A percentile compares a stretch with the other conserved stretches of the same genome.
Conservation (phyloP, 2,888 invertebrate species). For the Orchestes rusci region DNA sequence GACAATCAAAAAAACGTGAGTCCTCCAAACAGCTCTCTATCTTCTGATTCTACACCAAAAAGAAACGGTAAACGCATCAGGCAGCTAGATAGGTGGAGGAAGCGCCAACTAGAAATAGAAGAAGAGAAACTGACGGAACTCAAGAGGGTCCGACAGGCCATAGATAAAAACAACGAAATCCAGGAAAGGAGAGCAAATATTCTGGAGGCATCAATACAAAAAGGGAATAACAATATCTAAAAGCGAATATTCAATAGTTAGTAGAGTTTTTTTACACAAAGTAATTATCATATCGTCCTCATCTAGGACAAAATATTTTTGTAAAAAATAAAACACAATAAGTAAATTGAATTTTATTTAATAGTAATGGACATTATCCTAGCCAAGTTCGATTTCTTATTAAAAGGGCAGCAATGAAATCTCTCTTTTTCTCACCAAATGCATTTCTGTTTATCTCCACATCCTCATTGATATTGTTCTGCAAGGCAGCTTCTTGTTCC, state of each 20-base stretch:
- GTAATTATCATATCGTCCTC: no score
- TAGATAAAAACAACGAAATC: conserved; percentile 7
- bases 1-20: conserved; percentile 2
- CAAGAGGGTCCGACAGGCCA: conserved; percentile 3
- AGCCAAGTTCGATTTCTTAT: neutral
- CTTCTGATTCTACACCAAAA: conserved; percentile 4
- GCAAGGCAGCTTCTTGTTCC: neutral
- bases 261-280: no score
- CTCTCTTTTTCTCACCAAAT: neutral
- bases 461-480: neutral
- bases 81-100: conserved; percentile 4
- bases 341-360: no score
- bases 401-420: neutral
- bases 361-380: no score
- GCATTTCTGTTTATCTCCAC: neutral
- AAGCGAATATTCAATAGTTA: no score
- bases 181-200: conserved; percentile 4
- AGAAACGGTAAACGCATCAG: neutral
- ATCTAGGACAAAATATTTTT: no score
- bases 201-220: neutral
- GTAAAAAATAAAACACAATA: no score
- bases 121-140: conserved; percentile 6
- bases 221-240: no score
- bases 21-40: conserved; percentile 3
- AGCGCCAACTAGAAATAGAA: conserved; percentile 6